These are phyloP conservation scores for Drosophila ironensis DNA, from an alignment of 1,140 invertebrate genomes.

Conservation along the genomic window DNA sequence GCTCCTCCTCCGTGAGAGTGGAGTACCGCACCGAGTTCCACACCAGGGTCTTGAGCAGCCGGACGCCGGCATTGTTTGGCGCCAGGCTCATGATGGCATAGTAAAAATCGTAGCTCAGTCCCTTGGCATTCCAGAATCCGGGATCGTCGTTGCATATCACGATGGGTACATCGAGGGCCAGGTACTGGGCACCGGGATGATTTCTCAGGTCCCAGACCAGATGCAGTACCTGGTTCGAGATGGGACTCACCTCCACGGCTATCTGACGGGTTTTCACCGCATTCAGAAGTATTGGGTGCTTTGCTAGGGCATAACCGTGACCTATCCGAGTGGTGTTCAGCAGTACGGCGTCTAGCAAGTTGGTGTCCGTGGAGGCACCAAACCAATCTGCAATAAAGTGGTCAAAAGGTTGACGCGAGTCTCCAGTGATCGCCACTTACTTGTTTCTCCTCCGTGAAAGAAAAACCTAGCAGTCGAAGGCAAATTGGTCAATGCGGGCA, in stretches of 20 bases:
- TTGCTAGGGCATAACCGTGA: conserved; percentile 87
- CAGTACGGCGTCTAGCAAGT: conserved; percentile 86
- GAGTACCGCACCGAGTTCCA: conserved; percentile 85
- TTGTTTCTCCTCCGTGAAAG: conserved; percentile 91
- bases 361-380: conserved; percentile 83
- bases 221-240: conserved; percentile 90
- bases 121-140: conserved; percentile 86
- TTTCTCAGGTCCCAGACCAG: conserved; percentile 90
- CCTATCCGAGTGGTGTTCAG: conserved; percentile 87
- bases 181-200: conserved; percentile 87
- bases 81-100: conserved; percentile 88
- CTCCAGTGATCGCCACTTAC: too few species aligned
- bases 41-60: conserved; percentile 86
- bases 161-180: conserved; percentile 85
- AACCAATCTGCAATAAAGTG: too few species aligned
- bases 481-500: conserved; percentile 82
- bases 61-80: conserved; percentile 85
- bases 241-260: conserved; percentile 91
- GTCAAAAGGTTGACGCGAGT: too few species aligned
- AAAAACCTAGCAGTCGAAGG: conserved; percentile 84
- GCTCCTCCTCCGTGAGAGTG: conserved; percentile 39
- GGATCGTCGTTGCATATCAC: conserved; percentile 88
- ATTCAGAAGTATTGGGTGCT: conserved; percentile 88
- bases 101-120: conserved; percentile 88
- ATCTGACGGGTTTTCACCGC: conserved; percentile 86